Percentiles rank a stretch among this genome's conserved stretches.
Evolutionary conservation across 2,888 invertebrate genomes (phyloP).

Genomic region (Schizaphis graminum): DNA sequence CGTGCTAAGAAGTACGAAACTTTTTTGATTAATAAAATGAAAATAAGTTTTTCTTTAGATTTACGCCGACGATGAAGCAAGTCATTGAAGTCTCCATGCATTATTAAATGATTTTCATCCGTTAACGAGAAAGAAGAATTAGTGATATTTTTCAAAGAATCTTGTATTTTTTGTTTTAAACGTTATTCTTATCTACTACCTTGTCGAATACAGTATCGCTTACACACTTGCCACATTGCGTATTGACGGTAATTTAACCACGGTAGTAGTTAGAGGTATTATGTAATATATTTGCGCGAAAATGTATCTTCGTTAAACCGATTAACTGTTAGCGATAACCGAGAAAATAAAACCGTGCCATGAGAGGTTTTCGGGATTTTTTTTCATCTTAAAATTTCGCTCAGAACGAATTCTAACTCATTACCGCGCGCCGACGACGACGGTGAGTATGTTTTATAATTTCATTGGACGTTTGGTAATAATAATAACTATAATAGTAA

Average conservation of each 20-base stretch:
- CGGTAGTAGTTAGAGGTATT: not conserved
- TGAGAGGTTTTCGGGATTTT: not conserved
- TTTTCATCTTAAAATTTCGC: not conserved
- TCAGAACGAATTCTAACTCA: not conserved
- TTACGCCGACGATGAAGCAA: not conserved
- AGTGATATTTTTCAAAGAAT: not conserved
- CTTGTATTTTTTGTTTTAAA: not conserved
- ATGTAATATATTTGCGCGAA: not conserved
- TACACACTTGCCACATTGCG: not conserved
- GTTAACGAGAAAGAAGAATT: not conserved
- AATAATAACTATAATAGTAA: not conserved
- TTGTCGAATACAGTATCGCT: not conserved
- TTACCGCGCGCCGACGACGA: not conserved
- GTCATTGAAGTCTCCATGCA: not conserved
- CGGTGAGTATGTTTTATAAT: not conserved
- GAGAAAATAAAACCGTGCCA: not conserved
- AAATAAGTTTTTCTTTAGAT: not conserved
- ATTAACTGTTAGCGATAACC: not conserved
- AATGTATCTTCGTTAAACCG: not conserved
- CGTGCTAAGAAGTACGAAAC: not conserved
- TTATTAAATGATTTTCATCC: not conserved
- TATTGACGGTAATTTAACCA: not conserved
- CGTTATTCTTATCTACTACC: not conserved
- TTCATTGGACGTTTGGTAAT: not conserved
- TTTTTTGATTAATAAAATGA: slow-evolving; percentile 14